Evolutionary conservation across 1,140 invertebrate species (phyloP), one percentile per base, ranked within the genome.

Genomic region (Cryptotermes secundus): DNA sequence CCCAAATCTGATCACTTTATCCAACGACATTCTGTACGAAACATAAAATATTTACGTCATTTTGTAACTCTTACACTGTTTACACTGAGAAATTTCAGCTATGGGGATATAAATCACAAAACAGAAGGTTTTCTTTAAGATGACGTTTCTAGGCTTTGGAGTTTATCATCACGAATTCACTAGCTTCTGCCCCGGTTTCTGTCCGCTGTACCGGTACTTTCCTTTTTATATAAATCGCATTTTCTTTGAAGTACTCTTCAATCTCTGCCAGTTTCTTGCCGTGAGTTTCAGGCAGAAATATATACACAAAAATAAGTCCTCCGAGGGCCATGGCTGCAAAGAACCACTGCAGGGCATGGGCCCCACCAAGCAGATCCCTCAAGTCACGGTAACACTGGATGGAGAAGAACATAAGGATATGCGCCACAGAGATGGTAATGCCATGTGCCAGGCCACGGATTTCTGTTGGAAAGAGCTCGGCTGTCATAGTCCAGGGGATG

Each of bases 251-350:
- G 86, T 93, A 92, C n/a, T 91, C 89, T 85, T 93, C 91, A 85
- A 96, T 95, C 87, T 95, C 94, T 3, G 91, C 92, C 2, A 95
- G 88, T 83, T 92, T 93, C 87, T 93, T 94, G 24, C 91, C 92
- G 87, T 95, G 94, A 0, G 95, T 96, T 89, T 96, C 95, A 0
- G 95, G 95, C 24, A 96, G 88, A 86, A 93, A 90, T 19, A 94
- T 86, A 84, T 91, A 92, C 14, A 93, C 92, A 86, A 93, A 94
- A 3, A 92, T 86, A 0, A 91, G 87, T 3, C 92, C 91, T 0
- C 92, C 86, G 2, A 94, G 85, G 0, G 93, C 93, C 79, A 95
- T 88, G 0, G 90, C 91, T 6, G 94, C 91, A 88, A 96, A 96
- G 84, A 95, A 91, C 91, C 93, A 94, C 86, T 94, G 94, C 36